Evolutionary conservation across 1,140 invertebrate genomes (phyloP).

Genomic region (Araneus ventricosus): DNA sequence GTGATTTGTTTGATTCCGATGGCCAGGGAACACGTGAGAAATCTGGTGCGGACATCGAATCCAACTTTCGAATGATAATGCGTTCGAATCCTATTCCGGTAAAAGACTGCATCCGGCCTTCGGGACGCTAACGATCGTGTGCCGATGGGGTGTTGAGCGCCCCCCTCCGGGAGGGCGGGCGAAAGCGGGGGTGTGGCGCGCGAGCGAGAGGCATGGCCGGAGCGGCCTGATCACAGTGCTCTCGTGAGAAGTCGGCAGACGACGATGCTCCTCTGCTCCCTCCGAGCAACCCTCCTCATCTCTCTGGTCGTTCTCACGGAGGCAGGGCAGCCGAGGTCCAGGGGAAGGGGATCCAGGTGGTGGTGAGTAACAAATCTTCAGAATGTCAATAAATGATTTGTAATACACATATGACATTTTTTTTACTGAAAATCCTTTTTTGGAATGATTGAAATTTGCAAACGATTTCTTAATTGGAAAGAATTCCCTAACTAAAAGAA

Average conservation of each 20-base stretch:
- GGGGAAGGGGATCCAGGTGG: slow-evolving; percentile 67
- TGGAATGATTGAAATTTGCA: too few species aligned
- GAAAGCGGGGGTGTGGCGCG: slow-evolving; percentile 44
- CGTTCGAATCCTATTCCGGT: too few species aligned
- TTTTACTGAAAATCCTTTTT: too few species aligned
- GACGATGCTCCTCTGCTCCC: slow-evolving; percentile 70
- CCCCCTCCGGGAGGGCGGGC: not conserved
- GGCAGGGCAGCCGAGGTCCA: slow-evolving; percentile 30
- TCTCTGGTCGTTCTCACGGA: slow-evolving; percentile 10
- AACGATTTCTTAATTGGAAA: too few species aligned
- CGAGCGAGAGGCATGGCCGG: not conserved
- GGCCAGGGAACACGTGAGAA: too few species aligned
- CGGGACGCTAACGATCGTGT: not conserved
- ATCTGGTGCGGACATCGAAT: too few species aligned
- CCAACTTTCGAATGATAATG: too few species aligned
- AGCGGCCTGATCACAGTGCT: slow-evolving; percentile 11
- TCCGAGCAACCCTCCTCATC: slow-evolving; percentile 64
- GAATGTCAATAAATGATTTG: too few species aligned
- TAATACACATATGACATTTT: too few species aligned
- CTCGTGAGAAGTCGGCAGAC: slow-evolving; percentile 45
- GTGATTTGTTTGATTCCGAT: too few species aligned
- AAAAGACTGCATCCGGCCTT: not conserved
- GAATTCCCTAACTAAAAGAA: too few species aligned
- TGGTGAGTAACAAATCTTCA: slow-evolving; percentile 41
- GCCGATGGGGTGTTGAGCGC: not conserved